These are phyloP conservation scores for Catharus fuscescens DNA, from an alignment of 2,113 vertebrate genomes.

Conservation along the genomic window DNA sequence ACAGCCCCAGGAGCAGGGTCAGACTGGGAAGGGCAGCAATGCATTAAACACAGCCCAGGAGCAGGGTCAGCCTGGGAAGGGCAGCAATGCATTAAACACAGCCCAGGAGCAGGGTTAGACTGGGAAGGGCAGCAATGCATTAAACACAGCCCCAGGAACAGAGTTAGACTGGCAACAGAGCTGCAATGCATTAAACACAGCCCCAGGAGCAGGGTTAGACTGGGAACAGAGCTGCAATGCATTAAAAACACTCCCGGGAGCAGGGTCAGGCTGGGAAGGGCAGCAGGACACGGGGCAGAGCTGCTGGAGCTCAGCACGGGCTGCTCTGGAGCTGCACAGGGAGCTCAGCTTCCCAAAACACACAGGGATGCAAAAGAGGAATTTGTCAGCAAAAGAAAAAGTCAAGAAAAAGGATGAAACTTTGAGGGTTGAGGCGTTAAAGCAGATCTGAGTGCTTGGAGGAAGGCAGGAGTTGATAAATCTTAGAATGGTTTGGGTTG, in stretches of 20 bases:
- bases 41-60: too few relatives aligned
- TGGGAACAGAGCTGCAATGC: too few relatives aligned
- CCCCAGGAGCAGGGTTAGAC: too few relatives aligned
- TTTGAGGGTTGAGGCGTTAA: neutral
- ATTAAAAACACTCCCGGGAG: neutral
- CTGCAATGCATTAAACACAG: too few relatives aligned
- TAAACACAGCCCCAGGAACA: too few relatives aligned
- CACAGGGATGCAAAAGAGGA: neutral
- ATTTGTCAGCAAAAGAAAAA: neutral
- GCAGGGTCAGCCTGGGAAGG: too few relatives aligned
- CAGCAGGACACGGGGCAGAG: neutral
- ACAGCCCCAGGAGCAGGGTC: neutral
- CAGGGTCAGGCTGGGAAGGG: neutral
- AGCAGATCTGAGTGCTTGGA: neutral
- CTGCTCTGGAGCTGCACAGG: neutral
- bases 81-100: too few relatives aligned
- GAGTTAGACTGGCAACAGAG: too few relatives aligned
- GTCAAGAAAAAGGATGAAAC: rapidly evolving
- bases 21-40: neutral
- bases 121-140: too few relatives aligned
- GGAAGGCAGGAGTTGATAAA: neutral
- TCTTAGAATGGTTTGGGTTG: neutral
- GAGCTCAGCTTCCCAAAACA: rapidly evolving
- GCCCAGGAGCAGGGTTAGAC: too few relatives aligned
- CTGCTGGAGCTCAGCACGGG: rapidly evolving